phyloP scores from a whole-genome alignment of 2,113 vertebrate species.

The Podilymbus podiceps region DNA sequence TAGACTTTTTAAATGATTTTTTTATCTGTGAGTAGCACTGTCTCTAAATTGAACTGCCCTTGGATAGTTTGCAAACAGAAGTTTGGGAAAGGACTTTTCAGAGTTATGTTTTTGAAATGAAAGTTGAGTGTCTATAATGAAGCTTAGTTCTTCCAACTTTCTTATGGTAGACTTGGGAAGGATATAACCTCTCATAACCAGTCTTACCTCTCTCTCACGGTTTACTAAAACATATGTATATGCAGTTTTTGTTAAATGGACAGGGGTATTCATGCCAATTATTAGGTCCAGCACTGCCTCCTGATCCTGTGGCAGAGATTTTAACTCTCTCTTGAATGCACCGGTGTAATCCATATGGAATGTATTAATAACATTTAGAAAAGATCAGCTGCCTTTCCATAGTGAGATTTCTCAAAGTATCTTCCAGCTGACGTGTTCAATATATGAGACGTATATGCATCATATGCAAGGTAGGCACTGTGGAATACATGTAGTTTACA shows the following conservation, averaged over 20 bases:
- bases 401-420: not conserved
- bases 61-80: not conserved
- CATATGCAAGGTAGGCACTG: not conserved
- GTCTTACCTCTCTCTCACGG: not conserved
- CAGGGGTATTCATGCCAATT: not conserved
- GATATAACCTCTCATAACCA: not conserved
- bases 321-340: not conserved
- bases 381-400: not conserved
- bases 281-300: not conserved
- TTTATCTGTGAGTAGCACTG: not conserved
- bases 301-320: not conserved
- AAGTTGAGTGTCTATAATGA: not conserved
- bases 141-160: not conserved
- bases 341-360: not conserved
- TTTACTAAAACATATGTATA: not conserved
- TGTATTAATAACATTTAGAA: not conserved
- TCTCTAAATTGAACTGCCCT: not conserved
- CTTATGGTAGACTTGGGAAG: not conserved
- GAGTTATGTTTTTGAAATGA: not conserved
- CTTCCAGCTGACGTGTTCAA: not conserved
- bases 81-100: not conserved
- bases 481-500: not conserved
- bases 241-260: not conserved
- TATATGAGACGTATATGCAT: not conserved
- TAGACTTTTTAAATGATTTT: not conserved